Base-by-base conservation (phyloP, 2,888 invertebrate genomes). In the Glyphotaelius pellucidus region DNA sequence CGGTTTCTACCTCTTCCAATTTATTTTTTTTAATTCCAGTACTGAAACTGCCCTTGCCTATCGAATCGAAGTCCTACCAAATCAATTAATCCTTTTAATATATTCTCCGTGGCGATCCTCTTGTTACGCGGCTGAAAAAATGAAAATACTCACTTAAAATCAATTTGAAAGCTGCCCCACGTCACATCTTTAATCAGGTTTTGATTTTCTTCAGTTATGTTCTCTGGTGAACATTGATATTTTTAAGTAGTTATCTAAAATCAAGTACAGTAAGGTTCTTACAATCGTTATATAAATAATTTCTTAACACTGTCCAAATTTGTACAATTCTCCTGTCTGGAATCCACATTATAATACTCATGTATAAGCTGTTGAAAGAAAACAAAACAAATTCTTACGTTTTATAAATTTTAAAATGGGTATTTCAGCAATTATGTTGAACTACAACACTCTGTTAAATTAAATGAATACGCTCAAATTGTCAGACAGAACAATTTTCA, bases 41-140 rank as follows among this genome's bases (percentile, higher is more conserved):
- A 2, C 67, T 25, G n/a, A 12, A 86, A 86, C 15, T 38, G 42
- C 47, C 47, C 47, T 86, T 86, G 86, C 86, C 47, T 42, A 86
- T 86, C 86, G 42, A 86, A 86, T 86, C 42, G 47, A 47, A 47
- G 86, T 86, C 86, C 30, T 30, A 86, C 47, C 86, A 30, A 86
- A 86, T 86, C 86, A 86, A 86, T 86, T 86, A 85, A 42, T n/a
- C 19, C 30, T 42, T 38, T 3, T 42, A 85, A 85, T 42, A 42
- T 42, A 42, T 47, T 38, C 7, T 85, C 85, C 47, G 47, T 86
- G 42, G 30, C 42, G 11, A 47, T 42, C 5, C 15, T 31, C 86
- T 86, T 42, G 86, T 86, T 86, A 86, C 67, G 7, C 67, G 5
- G 7, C 25, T 67, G 67, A 67, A 67, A 67, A 67, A 67, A 25